phyloP scores from a whole-genome alignment of 2,113 vertebrate species.

The Dromaius novaehollandiae region DNA sequence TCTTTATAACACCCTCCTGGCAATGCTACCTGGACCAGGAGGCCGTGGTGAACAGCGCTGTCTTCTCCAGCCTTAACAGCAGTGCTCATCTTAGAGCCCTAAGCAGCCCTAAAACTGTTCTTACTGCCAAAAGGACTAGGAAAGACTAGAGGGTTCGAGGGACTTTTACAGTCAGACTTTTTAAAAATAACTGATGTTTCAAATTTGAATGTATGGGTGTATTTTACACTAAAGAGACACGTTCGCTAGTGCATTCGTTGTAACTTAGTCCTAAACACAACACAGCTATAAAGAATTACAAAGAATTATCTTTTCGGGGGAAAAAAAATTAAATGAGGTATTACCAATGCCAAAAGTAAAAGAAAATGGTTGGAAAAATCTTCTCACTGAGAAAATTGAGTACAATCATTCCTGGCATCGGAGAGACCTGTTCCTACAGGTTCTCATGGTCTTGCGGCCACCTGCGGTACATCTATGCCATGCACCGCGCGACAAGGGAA shows the following conservation, averaged over 20 bases:
- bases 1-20: background rate
- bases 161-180: background rate
- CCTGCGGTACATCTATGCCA: background rate
- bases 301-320: background rate
- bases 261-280: background rate
- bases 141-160: background rate
- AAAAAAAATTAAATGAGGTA: background rate
- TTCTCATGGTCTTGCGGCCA: background rate
- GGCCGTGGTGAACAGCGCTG: fast-evolving
- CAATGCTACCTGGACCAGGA: background rate
- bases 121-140: background rate
- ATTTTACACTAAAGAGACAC: background rate
- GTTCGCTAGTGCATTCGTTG: background rate
- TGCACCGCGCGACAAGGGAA: background rate
- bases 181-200: background rate
- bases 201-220: background rate
- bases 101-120: background rate
- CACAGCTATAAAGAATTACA: background rate
- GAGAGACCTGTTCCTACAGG: background rate
- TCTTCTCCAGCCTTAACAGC: background rate
- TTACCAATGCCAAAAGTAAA: background rate
- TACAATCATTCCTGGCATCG: background rate
- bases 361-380: background rate
- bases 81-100: background rate
- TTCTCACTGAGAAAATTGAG: background rate